Percentiles rank a stretch among this genome's conserved stretches.
These are phyloP conservation scores for Protonemura montana DNA, from an alignment of 2,888 invertebrate species.

Conservation along the genomic window DNA sequence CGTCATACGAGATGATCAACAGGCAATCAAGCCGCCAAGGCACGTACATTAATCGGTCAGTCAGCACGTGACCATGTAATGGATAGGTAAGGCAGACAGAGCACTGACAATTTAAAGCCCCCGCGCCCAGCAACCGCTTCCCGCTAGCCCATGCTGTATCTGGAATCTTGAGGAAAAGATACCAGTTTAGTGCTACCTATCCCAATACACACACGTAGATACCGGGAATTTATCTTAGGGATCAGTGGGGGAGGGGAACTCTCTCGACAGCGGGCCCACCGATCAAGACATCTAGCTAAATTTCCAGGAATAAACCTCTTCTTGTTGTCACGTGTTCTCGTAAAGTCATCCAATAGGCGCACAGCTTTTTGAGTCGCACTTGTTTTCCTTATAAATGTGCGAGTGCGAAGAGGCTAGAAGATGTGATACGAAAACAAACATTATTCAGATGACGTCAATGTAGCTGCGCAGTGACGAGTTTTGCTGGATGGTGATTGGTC, in stretches of 20 bases:
- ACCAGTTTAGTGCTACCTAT: not conserved
- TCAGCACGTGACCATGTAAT: not conserved
- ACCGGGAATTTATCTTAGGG: not conserved
- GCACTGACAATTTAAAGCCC: not conserved
- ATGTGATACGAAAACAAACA: constrained; percentile 20
- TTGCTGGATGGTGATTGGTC: constrained; percentile 8
- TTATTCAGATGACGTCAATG: constrained; percentile 28
- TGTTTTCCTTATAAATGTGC: not conserved
- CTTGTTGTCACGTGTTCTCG: not conserved
- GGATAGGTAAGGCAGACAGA: not conserved
- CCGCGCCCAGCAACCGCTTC: not conserved
- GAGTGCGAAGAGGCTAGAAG: constrained; percentile 23
- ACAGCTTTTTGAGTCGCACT: not conserved
- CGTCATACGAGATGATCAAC: not conserved
- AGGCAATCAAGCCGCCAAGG: not conserved
- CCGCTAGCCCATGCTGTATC: not conserved
- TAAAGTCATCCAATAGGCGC: not conserved
- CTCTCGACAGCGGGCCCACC: not conserved
- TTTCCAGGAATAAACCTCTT: not conserved
- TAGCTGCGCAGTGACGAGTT: constrained; percentile 2
- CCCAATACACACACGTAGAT: not conserved
- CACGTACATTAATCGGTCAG: not conserved
- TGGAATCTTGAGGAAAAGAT: not conserved
- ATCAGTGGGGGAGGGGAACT: not conserved
- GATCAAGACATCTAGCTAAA: not conserved